Base-by-base conservation (phyloP, 2,797 vertebrate genomes). In the Siniperca obscura region DNA sequence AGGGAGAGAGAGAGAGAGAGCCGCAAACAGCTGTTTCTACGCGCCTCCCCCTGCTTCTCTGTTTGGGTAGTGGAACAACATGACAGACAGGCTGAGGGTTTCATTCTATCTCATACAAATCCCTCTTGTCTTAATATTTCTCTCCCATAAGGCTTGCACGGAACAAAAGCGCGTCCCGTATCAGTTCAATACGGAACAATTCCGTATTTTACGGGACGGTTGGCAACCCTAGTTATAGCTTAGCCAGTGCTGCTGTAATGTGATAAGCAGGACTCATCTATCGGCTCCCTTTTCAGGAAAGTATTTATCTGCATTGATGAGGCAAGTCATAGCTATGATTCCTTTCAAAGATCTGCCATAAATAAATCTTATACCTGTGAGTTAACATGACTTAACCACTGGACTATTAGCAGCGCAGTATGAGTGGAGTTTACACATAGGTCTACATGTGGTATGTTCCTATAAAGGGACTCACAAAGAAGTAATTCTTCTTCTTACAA, bases 221-320 rank as follows among this genome's bases (percentile, higher is more conserved):
- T 30, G 27, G 27, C 27, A 30, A 30, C 27, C 27, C 2, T 30
- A 30, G 27, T 36, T 36, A 36, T 36, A 36, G 79, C 13, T 81
- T 34, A 57, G 77, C 61, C 12, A 3, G 17, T 44, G 36, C 69
- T 74, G 69, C 46, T 72, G 86, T 86, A 86, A 89, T 50, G 25
- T 71, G 78, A 89, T 87, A 19, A 71, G 46, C 30, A 5, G 52
- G 38, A 38, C 67, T 73, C 61, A 53, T 17, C 44, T 27, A 40
- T 56, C 67, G 71, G 80, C 50, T 36, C 44, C n/a, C 40, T 56
- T 75, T 68, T 60, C 80, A 76, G 17, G 14, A 67, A 74, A 21
- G 6, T 2, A 53, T 22, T 74, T 60, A 73, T 77, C 16, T 48
- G 19, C 3, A 25, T 64, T 62, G 16, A 53, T 68, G 34, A 55